A percentile compares a stretch with the other conserved stretches of the same genome.
These are phyloP conservation scores for Apodemus agrarius DNA, from an alignment of 2,797 vertebrate species.

Conservation along the genomic window DNA sequence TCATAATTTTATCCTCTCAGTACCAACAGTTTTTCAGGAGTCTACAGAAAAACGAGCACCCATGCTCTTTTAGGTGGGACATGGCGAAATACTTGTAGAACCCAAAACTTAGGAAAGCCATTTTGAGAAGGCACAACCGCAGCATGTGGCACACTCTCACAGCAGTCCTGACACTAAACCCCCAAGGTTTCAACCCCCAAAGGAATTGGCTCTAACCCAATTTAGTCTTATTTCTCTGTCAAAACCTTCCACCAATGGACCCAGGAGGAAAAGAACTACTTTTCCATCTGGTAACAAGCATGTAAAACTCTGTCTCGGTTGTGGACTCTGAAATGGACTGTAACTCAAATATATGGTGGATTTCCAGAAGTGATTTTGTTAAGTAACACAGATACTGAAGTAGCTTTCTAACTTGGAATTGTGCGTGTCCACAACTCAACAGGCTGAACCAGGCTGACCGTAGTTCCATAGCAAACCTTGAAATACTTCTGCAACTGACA, in stretches of 20 bases:
- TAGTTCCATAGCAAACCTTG: not conserved
- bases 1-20: not conserved
- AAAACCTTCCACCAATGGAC: not conserved
- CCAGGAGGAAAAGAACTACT: not conserved
- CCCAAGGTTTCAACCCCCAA: not conserved
- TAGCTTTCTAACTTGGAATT: not conserved
- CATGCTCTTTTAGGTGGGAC: not conserved
- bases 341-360: not conserved
- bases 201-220: not conserved
- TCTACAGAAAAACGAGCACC: not conserved
- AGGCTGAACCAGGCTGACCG: not conserved
- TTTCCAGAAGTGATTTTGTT: not conserved
- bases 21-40: not conserved
- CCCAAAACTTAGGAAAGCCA: not conserved
- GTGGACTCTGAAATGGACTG: not conserved
- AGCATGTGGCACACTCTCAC: not conserved
- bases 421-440: not conserved
- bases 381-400: not conserved
- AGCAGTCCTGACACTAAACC: not conserved
- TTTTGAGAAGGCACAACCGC: not conserved
- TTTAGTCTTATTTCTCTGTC: not conserved
- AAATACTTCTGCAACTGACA: not conserved
- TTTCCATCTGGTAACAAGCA: not conserved
- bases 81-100: not conserved
- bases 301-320: not conserved